Percentiles rank a stretch among this genome's conserved stretches.
These are phyloP conservation scores for Matsumyia berberina DNA, from an alignment of 2,888 invertebrate genomes.

Conservation along the genomic window DNA sequence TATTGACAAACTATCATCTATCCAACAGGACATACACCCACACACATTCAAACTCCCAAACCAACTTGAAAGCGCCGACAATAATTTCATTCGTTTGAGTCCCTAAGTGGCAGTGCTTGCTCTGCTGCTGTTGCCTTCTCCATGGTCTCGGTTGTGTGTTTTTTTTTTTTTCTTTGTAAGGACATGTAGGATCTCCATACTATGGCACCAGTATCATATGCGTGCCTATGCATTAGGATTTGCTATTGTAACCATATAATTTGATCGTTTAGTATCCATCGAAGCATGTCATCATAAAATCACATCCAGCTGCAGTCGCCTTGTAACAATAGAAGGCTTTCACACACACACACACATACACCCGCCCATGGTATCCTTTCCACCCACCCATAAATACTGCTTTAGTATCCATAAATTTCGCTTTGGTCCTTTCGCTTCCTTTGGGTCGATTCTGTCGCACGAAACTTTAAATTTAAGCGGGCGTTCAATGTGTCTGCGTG, in stretches of 20 bases:
- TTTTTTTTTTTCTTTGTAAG: neutral
- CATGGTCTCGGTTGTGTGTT: neutral
- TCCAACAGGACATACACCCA: neutral
- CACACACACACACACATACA: neutral
- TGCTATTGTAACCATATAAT: constrained; percentile 69
- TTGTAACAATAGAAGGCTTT: constrained; percentile 49
- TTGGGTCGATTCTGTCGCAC: constrained; percentile 39
- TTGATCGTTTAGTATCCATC: constrained; percentile 73
- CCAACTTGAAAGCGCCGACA: constrained; percentile 40
- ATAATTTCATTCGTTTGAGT: constrained; percentile 41
- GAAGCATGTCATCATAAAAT: constrained; percentile 73
- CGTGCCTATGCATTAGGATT: constrained; percentile 54
- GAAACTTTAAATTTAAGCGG: constrained; percentile 64
- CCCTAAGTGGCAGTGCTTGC: constrained; percentile 22
- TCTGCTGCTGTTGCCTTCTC: too few relatives aligned
- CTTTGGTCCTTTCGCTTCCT: constrained; percentile 44
- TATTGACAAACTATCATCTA: constrained; percentile 26
- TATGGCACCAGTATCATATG: neutral
- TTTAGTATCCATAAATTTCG: constrained; percentile 72
- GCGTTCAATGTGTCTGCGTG: neutral
- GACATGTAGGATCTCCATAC: constrained; percentile 3
- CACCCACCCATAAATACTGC: constrained; percentile 61
- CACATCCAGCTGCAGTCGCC: constrained; percentile 65
- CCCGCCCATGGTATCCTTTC: constrained; percentile 6
- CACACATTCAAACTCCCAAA: neutral